A percentile compares a stretch with the other conserved stretches of the same genome.
phyloP scores from a whole-genome alignment of 1,140 invertebrate genomes.

The Drosophila kanapiae region DNA sequence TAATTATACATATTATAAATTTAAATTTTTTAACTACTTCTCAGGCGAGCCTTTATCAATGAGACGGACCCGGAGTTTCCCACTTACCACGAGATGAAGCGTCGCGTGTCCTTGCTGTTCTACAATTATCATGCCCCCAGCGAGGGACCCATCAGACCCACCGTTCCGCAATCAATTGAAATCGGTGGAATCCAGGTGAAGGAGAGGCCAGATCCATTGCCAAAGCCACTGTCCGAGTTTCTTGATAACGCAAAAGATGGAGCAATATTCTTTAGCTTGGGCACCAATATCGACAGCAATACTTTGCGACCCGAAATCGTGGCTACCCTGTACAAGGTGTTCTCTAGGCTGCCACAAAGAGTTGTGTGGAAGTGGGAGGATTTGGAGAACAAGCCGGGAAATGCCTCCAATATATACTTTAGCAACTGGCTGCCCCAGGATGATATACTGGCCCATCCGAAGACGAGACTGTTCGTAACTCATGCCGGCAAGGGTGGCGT shows the following conservation, averaged over 20 bases:
- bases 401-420: slow-evolving; percentile 88
- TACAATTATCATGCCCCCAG: slow-evolving; percentile 68
- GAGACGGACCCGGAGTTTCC: slow-evolving; percentile 15
- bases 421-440: slow-evolving; percentile 90
- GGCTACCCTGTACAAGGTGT: slow-evolving; percentile 85
- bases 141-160: slow-evolving; percentile 77
- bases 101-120: slow-evolving; percentile 73
- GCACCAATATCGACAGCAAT: slow-evolving; percentile 86
- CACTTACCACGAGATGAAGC: slow-evolving; percentile 39
- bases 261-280: slow-evolving; percentile 88
- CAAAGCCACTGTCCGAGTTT: slow-evolving; percentile 85
- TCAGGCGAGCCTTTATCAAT: slow-evolving; percentile 15
- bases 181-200: slow-evolving; percentile 86
- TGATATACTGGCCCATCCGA: slow-evolving; percentile 89
- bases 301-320: slow-evolving; percentile 83
- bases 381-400: slow-evolving; percentile 86
- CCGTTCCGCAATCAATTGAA: slow-evolving; percentile 84
- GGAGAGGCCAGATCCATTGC: slow-evolving; percentile 70
- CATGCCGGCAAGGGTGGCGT: slow-evolving; percentile 91
- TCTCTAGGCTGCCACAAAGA: slow-evolving; percentile 86
- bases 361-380: slow-evolving; percentile 88
- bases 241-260: slow-evolving; percentile 86
- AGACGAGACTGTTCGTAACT: slow-evolving; percentile 89
- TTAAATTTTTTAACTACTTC: too few relatives aligned
- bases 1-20: background rate